Evolutionary conservation across 1,140 invertebrate genomes (phyloP), one percentile per base, ranked within the genome.

Genomic region (Caenorhabditis brenneri): DNA sequence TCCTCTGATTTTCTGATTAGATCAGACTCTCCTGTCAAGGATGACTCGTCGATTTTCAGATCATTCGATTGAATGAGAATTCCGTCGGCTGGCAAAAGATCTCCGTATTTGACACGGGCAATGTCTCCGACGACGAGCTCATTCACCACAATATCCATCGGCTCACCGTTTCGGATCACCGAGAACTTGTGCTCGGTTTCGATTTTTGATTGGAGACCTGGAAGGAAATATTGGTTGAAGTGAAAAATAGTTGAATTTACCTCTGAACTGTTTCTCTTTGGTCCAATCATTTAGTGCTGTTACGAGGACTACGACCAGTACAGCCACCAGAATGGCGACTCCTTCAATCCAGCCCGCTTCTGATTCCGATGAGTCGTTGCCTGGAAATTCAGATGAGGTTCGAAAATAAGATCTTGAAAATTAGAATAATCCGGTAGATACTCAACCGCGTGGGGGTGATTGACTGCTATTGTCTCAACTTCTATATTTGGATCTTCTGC

Each of bases 41-140:
- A 98, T 84, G 96, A 98, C 92, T 99, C 97, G 92, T 99, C 97
- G 88, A 97, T 90, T 94, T 99, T 99, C 86, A 99, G 93, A 92
- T 99, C 97, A 93, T 99, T 99, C 92, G 96, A 97, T 93, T 99
- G 97, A 90, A 99, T 95, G 87, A 99, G 93, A 88, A 98, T 93
- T 89, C 97, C 97, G 93, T 99, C 97, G 65, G 97, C 97, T 83
- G 97, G 97, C 91, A 99, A 93, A 88, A 99, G 93, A 93, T 99
- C 97, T 91, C 92, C 92, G 88, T 93, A 93, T 91, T 93, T 93
- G 69, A 92, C 90, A 92, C 95, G 96, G 92, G 96, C 97, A 92
- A 99, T 97, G 93, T 99, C 97, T 85, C 97, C 97, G 86, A 98
- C 97, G 86, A 99, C 96, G 90, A 99, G 95, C 87, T 99, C 97